Evolutionary conservation across 2,888 invertebrate species (phyloP), one percentile per base, ranked within the genome.

Genomic region (Galerucella calmariensis): DNA sequence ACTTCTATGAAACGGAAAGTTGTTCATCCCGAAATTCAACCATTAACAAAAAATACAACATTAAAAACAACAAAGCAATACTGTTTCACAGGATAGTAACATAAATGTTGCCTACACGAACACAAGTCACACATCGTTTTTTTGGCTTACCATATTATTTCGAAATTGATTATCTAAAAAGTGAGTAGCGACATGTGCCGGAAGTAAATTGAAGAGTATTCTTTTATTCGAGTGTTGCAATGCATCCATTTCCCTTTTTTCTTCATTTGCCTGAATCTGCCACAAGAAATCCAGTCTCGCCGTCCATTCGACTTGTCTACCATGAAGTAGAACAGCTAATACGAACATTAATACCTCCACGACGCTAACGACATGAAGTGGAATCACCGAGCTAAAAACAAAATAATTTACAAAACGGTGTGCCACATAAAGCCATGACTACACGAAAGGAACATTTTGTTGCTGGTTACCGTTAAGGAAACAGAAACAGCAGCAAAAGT

Each of bases 231-330:
- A 95, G 89, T 94, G 93, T 90, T 94, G 97, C 77, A 97, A 87
- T n/a, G 96, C 95, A 82, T 95, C 95, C 96, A 97, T 96, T 86
- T 96, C 97, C 69, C 94, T 91, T 87, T 96, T 96, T 88, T 97
- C 97, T 84, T 97, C 96, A 69, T 95, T 92, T 4, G 96, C 96
- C 89, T 96, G 94, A 79, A 94, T 90, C 86, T 94, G 94, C 94
- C 94, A 94, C 41, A 94, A 89, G 86, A 94, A 94, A 88, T 94
- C 94, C 63, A 94, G 89, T 44, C 97, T 89, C 24, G 95, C 94
- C 66, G 96, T 97, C 95, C 97, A 97, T 88, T 97, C 97, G 83
- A 97, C 92, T 92, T 95, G 88, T 79, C 92, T 92, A 0, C 93
- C 96, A 86, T 97, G 96, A 69, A 96, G 90, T 72, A 96, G 88